Percentiles rank a stretch among this genome's conserved stretches.
Conservation (phyloP, 2,888 invertebrate species). For the Dryobota labecula region DNA sequence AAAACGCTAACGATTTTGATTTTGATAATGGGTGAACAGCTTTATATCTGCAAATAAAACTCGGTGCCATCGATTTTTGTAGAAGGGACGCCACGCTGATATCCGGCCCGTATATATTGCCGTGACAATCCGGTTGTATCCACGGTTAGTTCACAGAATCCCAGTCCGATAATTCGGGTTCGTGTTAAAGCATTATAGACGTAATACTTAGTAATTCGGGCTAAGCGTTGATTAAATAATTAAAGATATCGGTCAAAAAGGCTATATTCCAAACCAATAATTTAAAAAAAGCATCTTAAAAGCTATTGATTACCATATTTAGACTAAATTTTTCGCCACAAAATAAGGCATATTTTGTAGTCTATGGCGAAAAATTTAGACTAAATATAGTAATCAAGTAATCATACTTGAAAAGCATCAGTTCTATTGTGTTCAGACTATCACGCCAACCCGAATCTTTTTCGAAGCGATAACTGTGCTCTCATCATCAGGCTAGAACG, state of each 20-base stretch:
- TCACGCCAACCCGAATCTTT: background rate
- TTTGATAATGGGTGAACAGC: no score
- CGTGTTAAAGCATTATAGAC: slow-evolving; percentile 19
- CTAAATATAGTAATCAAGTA: slow-evolving; percentile 1
- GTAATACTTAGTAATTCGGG: no score
- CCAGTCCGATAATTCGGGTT: slow-evolving; percentile 2
- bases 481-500: background rate
- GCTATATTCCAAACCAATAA: no score
- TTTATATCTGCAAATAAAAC: background rate
- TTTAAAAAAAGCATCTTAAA: no score
- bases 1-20: background rate
- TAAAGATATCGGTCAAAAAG: background rate
- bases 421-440: slow-evolving; percentile 2
- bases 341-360: no score
- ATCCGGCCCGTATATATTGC: slow-evolving; percentile 15
- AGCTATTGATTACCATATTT: no score
- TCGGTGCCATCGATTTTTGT: background rate
- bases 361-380: background rate
- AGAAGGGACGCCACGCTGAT: background rate
- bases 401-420: slow-evolving; percentile 1
- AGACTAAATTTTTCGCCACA: no score
- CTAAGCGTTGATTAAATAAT: slow-evolving; percentile 22
- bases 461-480: slow-evolving; percentile 4
- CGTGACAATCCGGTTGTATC: slow-evolving; percentile 6
- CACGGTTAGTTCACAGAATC: background rate